Evolutionary conservation across 2,888 invertebrate genomes (phyloP).

Genomic region (Hedychridium roseum): DNA sequence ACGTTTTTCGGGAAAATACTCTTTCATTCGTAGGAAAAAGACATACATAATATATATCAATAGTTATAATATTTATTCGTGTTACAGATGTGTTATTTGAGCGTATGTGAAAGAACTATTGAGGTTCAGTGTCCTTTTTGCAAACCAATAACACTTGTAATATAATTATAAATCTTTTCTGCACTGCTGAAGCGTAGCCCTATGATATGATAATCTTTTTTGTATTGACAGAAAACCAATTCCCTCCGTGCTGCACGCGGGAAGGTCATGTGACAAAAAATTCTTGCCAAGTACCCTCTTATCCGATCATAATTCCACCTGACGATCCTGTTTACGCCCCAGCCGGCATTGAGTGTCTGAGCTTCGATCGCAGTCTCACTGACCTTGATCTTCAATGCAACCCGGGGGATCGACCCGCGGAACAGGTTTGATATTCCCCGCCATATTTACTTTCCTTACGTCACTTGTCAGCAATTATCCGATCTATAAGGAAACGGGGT

Average conservation of each 20-base stretch:
- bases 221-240: too few relatives aligned
- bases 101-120: too few relatives aligned
- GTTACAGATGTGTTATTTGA: too few relatives aligned
- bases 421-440: constrained; percentile 69
- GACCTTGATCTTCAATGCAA: constrained; percentile 69
- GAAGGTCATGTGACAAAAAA: constrained; percentile 66
- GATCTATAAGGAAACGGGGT: constrained; percentile 5
- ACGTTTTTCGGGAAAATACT: neutral
- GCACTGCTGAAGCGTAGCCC: too few relatives aligned
- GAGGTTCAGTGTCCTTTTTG: too few relatives aligned
- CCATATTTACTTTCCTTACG: neutral
- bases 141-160: too few relatives aligned
- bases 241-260: constrained; percentile 73
- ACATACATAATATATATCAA: too few relatives aligned
- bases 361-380: constrained; percentile 76
- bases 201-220: too few relatives aligned
- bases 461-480: constrained; percentile 3
- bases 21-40: constrained; percentile 1
- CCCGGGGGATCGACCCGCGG: constrained; percentile 74
- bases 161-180: too few relatives aligned
- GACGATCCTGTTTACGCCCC: constrained; percentile 65
- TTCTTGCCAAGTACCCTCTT: constrained; percentile 49
- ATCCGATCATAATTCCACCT: constrained; percentile 60
- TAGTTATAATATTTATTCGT: too few relatives aligned
- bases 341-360: constrained; percentile 72